Conservation (phyloP, 2,888 invertebrate species). For the Drosophila mimetica region DNA sequence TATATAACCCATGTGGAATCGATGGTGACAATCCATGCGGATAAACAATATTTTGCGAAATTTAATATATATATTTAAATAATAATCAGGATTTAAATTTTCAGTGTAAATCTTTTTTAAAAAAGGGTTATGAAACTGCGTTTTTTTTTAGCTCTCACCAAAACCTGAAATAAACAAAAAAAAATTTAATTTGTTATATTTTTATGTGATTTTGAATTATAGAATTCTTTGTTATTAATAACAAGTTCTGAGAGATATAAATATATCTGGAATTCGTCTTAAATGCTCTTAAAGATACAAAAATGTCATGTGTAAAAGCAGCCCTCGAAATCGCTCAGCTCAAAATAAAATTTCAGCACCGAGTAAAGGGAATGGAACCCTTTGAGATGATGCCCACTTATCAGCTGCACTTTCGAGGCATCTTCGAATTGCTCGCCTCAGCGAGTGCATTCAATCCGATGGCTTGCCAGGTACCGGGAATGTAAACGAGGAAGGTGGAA, state of each 20-base stretch:
- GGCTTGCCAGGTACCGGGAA: conserved; percentile 23
- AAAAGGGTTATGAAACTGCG: not conserved
- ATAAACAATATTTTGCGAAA: not conserved
- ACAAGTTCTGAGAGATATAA: too few relatives aligned
- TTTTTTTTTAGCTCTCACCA: not conserved
- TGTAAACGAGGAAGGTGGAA: conserved; percentile 10
- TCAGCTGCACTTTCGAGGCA: conserved; percentile 20
- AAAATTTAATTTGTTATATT: not conserved
- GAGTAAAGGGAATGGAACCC: not conserved
- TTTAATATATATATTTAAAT: too few relatives aligned
- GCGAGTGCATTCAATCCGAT: conserved; percentile 41
- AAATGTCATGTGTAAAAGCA: not conserved
- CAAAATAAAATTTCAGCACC: not conserved
- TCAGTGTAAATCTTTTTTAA: not conserved
- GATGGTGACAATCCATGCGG: not conserved
- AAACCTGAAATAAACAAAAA: not conserved
- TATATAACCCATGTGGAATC: conserved; percentile 15
- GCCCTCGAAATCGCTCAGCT: not conserved
- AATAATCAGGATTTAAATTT: not conserved
- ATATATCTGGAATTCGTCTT: not conserved
- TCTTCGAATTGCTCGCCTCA: conserved; percentile 22
- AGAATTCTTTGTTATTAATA: too few relatives aligned
- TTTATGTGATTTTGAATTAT: too few relatives aligned
- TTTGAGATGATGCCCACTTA: conserved; percentile 14
- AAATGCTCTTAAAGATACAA: not conserved